Conservation (phyloP, 2,888 invertebrate genomes). For the Eupithecia pulchellata region DNA sequence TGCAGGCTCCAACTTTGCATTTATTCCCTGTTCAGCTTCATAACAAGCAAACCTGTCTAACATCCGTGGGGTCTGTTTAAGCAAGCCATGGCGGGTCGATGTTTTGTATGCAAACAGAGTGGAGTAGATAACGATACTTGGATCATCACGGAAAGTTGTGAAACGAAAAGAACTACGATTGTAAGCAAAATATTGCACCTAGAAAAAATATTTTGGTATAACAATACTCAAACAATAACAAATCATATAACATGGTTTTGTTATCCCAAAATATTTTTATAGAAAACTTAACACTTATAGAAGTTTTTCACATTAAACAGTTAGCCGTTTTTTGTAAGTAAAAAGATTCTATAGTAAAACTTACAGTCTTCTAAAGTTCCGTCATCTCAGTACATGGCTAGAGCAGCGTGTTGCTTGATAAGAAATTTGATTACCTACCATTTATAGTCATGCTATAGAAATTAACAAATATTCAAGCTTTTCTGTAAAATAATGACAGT, state of each 20-base stretch:
- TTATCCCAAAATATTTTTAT: too few relatives aligned
- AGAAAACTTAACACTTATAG: too few relatives aligned
- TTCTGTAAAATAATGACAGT: background rate
- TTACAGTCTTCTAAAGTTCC: background rate
- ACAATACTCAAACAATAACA: background rate
- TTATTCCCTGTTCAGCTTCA: conserved; percentile 34
- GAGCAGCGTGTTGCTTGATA: background rate
- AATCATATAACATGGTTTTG: too few relatives aligned
- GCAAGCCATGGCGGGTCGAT: conserved; percentile 60
- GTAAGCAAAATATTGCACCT: background rate
- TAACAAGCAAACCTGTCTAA: conserved; percentile 59
- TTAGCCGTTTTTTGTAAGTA: too few relatives aligned
- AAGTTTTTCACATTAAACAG: too few relatives aligned
- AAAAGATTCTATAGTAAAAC: too few relatives aligned
- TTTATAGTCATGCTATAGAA: background rate
- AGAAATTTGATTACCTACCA: background rate
- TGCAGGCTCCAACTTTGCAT: conserved; percentile 34
- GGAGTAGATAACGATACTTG: conserved; percentile 52
- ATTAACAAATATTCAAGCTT: background rate
- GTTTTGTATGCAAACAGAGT: conserved; percentile 66
- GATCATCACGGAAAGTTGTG: conserved; percentile 39
- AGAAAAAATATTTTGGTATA: background rate
- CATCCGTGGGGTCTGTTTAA: conserved; percentile 77
- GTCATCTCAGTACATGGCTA: background rate
- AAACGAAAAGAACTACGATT: conserved; percentile 25